Conservation (phyloP, 2,888 invertebrate species). For the Campoplex nolae region DNA sequence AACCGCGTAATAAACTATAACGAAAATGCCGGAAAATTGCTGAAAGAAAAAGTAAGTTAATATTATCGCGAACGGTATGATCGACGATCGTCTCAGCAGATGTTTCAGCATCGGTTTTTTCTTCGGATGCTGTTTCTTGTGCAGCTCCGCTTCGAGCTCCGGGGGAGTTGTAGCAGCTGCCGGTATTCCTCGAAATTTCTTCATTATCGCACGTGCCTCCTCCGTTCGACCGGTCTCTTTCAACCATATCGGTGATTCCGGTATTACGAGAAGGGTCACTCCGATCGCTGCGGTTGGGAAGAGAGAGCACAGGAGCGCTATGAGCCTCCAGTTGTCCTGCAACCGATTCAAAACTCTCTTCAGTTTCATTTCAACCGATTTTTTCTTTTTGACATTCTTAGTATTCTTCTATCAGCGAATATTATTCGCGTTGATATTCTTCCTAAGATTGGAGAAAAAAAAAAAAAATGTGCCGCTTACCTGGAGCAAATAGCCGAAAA, state of each 20-base stretch:
- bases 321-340: slow-evolving; percentile 85
- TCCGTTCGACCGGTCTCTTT: slow-evolving; percentile 84
- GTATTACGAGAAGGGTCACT: slow-evolving; percentile 83
- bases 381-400: no score
- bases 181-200: slow-evolving; percentile 83
- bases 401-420: no score
- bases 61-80: slow-evolving; percentile 85
- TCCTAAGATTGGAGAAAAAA: background rate
- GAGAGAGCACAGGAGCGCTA: slow-evolving; percentile 83
- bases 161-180: slow-evolving; percentile 68
- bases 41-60: slow-evolving; percentile 86
- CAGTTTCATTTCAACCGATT: no score
- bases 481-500: slow-evolving; percentile 85
- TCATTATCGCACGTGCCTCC: slow-evolving; percentile 84
- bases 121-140: slow-evolving; percentile 68
- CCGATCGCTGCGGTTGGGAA: slow-evolving; percentile 84
- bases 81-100: slow-evolving; percentile 82
- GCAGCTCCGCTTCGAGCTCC: slow-evolving; percentile 74
- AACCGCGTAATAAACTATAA: slow-evolving; percentile 87
- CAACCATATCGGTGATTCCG: slow-evolving; percentile 87
- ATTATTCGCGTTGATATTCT: background rate
- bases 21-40: slow-evolving; percentile 87
- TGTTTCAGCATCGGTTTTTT: slow-evolving; percentile 76
- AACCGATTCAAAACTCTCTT: background rate
- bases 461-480: slow-evolving; percentile 75